Evolutionary conservation across 2,797 vertebrate genomes (phyloP).

Genomic region (Nyctibius grandis): DNA sequence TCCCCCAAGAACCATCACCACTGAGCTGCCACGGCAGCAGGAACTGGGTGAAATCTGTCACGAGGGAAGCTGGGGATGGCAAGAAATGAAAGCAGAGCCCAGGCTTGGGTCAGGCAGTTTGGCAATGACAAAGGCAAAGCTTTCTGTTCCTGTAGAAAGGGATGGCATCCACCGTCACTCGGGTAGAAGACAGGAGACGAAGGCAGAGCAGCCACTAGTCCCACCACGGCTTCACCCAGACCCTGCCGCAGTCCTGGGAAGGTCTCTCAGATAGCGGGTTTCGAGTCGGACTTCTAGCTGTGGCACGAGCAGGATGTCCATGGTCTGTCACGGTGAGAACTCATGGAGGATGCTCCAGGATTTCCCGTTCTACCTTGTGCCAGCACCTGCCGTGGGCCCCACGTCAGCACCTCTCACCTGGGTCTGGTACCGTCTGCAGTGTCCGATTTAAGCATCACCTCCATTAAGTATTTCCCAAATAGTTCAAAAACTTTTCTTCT

Average conservation of each 20-base stretch:
- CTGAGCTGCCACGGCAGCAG: neutral
- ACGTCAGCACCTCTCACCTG: neutral
- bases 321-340: accelerated
- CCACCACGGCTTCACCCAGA: neutral
- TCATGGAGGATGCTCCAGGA: neutral
- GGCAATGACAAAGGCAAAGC: neutral
- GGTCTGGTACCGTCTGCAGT: accelerated
- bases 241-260: neutral
- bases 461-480: neutral
- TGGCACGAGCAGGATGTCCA: neutral
- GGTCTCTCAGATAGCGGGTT: neutral
- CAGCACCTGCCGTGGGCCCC: neutral
- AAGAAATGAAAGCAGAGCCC: neutral
- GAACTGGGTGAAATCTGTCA: neutral
- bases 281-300: neutral
- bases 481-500: neutral
- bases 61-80: neutral
- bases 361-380: neutral
- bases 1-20: neutral
- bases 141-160: neutral
- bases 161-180: neutral
- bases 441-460: neutral
- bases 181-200: neutral
- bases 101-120: neutral
- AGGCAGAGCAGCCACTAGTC: neutral